A percentile compares a stretch with the other conserved stretches of the same genome.
Conservation (phyloP, 2,797 vertebrate species). For the Spheniscus humboldti region DNA sequence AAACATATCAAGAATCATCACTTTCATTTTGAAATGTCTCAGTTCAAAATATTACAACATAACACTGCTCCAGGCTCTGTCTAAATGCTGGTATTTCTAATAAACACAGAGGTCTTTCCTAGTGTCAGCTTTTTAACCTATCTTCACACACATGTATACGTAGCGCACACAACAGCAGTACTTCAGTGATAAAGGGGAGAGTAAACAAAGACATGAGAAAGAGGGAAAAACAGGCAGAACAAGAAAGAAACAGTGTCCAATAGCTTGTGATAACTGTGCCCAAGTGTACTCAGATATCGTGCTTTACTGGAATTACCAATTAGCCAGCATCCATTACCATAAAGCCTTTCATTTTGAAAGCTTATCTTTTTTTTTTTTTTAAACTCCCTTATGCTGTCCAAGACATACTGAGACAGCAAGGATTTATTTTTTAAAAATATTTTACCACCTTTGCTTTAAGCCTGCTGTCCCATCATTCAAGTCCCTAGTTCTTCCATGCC, state of each 20-base stretch:
- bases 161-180: background rate
- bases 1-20: background rate
- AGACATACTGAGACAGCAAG: background rate
- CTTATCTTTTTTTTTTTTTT: background rate
- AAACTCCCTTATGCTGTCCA: background rate
- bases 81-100: background rate
- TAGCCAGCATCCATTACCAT: background rate
- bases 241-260: background rate
- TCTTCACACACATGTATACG: rapidly evolving
- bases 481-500: background rate
- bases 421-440: background rate
- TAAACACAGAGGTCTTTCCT: background rate
- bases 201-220: background rate
- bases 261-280: background rate
- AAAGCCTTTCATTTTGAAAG: background rate
- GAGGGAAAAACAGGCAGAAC: background rate
- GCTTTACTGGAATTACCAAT: background rate
- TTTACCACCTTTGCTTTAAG: background rate
- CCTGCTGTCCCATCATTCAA: background rate
- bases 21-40: background rate
- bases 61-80: background rate
- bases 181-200: background rate
- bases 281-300: rapidly evolving
- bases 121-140: background rate
- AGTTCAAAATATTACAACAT: background rate